A percentile compares a stretch with the other conserved stretches of the same genome.
Evolutionary conservation across 1,140 invertebrate genomes (phyloP).

Genomic region (Parasteatoda tepidariorum): DNA sequence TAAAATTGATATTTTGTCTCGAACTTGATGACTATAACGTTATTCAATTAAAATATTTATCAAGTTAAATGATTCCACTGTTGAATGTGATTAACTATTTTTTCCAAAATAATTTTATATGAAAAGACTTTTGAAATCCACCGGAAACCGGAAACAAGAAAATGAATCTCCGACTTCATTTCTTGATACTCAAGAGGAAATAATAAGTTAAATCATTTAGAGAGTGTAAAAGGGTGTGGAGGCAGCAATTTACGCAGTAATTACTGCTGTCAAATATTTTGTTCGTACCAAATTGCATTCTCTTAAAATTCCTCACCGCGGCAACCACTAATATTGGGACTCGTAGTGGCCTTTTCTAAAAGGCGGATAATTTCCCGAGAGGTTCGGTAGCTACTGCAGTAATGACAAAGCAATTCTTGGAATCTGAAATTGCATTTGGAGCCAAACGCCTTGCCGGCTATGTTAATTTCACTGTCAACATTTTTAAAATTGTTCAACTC

Average conservation of each 20-base stretch:
- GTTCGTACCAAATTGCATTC: slow-evolving; percentile 46
- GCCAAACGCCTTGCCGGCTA: slow-evolving; percentile 12
- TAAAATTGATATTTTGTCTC: too few species aligned
- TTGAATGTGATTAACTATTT: too few species aligned
- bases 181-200: not conserved
- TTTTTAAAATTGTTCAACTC: slow-evolving; percentile 41
- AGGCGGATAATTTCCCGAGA: slow-evolving; percentile 27
- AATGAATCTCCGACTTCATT: not conserved
- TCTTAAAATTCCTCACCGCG: slow-evolving; percentile 45
- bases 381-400: slow-evolving; percentile 17
- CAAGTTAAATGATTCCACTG: too few species aligned
- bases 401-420: slow-evolving; percentile 52
- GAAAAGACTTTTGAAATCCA: not conserved
- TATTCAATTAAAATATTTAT: too few species aligned
- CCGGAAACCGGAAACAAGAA: not conserved
- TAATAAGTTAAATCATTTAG: slow-evolving; percentile 38
- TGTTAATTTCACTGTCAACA: slow-evolving; percentile 39
- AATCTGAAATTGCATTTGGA: slow-evolving; percentile 47
- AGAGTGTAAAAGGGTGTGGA: not conserved
- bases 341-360: slow-evolving; percentile 16
- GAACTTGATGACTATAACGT: too few species aligned
- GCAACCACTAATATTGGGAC: slow-evolving; percentile 34
- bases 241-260: slow-evolving; percentile 41
- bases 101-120: too few species aligned
- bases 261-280: slow-evolving; percentile 55